Percentiles rank a stretch among this genome's conserved stretches.
phyloP scores from a whole-genome alignment of 2,797 vertebrate species.

The Kryptolebias ocellatus region DNA sequence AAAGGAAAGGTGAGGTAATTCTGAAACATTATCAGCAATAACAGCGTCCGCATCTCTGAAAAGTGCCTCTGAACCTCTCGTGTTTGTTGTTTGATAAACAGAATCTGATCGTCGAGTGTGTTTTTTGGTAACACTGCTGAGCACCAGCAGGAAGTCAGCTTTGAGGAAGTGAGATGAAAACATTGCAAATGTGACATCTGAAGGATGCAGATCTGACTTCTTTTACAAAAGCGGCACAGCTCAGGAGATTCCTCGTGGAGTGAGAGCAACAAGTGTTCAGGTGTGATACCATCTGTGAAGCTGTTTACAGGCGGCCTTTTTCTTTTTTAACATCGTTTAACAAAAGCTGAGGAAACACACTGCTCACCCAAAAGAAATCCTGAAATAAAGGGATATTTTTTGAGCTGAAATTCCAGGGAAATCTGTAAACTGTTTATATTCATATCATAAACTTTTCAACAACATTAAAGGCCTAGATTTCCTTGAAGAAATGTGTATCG shows the following conservation, averaged over 20 bases:
- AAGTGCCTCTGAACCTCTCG: slow-evolving; percentile 8
- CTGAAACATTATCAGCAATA: slow-evolving; percentile 8
- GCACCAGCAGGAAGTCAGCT: slow-evolving; percentile 37
- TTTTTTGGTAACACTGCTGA: slow-evolving; percentile 32
- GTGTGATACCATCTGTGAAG: slow-evolving; percentile 31
- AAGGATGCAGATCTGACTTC: slow-evolving; percentile 55
- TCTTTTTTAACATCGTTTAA: neutral
- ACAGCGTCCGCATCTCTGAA: slow-evolving; percentile 4
- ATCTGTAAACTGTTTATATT: no score
- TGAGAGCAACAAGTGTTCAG: slow-evolving; percentile 32
- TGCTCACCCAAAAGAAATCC: neutral
- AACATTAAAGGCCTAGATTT: no score
- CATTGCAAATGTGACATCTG: slow-evolving; percentile 45
- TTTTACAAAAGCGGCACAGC: slow-evolving; percentile 51
- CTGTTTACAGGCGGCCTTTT: slow-evolving; percentile 1
- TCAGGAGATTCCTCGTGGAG: slow-evolving; percentile 21
- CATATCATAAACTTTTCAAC: no score
- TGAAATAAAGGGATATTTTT: neutral
- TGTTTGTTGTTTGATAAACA: slow-evolving; percentile 31
- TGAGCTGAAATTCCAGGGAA: no score
- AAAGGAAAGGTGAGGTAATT: neutral
- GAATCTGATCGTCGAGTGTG: neutral
- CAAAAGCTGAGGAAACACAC: neutral
- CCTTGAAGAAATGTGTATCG: no score
- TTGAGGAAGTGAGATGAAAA: slow-evolving; percentile 30